Conservation (phyloP, 2,888 invertebrate genomes). For the Ischnura elegans region DNA sequence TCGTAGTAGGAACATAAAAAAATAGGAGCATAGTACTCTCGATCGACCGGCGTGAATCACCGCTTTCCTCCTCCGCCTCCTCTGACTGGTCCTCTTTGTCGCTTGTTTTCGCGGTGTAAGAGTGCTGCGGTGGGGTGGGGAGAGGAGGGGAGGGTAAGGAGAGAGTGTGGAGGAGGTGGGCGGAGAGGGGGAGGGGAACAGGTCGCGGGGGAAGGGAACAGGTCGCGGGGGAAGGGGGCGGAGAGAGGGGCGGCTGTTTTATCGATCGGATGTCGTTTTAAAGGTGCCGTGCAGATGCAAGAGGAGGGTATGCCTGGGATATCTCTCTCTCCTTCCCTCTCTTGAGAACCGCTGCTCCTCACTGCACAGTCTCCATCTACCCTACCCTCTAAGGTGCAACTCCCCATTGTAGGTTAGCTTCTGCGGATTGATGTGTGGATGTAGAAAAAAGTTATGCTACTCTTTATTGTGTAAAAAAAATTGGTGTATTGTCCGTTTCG, state of each 20-base stretch:
- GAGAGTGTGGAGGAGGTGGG: background rate
- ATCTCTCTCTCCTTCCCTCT: no score
- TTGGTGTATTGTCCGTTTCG: no score
- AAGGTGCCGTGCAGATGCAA: constrained; percentile 56
- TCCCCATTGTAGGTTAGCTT: no score
- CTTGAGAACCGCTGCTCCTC: no score
- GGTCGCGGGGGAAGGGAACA: background rate
- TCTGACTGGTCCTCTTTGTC: background rate
- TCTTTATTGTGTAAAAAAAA: no score
- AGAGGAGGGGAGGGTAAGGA: background rate
- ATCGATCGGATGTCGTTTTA: constrained; percentile 53
- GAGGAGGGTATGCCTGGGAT: background rate
- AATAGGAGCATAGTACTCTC: no score
- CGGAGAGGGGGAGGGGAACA: no score
- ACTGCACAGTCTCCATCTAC: no score
- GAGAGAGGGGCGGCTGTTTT: background rate
- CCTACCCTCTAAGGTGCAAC: no score
- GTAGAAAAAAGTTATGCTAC: no score
- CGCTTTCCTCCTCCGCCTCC: background rate
- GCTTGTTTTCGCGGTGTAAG: constrained; percentile 32
- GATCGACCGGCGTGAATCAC: background rate
- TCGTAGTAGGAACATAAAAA: no score
- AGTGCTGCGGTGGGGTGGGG: background rate
- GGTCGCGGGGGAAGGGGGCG: background rate
- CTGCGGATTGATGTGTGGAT: no score